These are phyloP conservation scores for Tragulus kanchil DNA, from an alignment of 2,113 vertebrate genomes.

Conservation along the genomic window DNA sequence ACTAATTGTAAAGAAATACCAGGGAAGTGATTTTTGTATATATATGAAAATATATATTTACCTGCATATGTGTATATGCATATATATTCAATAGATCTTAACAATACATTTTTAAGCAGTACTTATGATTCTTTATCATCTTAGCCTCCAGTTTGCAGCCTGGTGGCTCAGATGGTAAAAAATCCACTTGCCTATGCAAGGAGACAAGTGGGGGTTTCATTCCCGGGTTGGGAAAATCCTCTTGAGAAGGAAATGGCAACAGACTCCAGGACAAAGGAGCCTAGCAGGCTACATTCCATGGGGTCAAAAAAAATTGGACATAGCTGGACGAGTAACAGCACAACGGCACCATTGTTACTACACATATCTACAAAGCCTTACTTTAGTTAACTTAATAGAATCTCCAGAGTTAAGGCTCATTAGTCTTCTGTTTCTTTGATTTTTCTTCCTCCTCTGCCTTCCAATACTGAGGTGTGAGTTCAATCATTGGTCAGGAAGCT, in stretches of 20 bases:
- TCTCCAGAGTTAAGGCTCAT: not conserved
- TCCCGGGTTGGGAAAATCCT: not conserved
- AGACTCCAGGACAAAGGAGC: not conserved
- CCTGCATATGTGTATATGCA: not conserved
- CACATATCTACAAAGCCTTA: not conserved
- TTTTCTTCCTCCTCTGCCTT: not conserved
- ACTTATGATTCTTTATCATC: not conserved
- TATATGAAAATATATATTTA: not conserved
- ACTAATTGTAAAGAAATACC: not conserved
- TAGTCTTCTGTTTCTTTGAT: not conserved
- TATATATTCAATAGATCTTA: not conserved
- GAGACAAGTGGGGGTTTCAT: not conserved
- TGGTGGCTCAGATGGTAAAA: not conserved
- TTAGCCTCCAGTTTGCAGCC: not conserved
- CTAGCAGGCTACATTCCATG: no score
- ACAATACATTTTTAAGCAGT: not conserved
- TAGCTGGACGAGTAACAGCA: not conserved
- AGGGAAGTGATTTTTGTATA: not conserved
- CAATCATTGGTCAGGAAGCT: not conserved
- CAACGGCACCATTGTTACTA: not conserved
- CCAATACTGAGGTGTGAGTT: not conserved
- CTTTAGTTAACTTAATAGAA: not conserved
- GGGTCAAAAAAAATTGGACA: not conserved
- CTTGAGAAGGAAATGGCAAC: not conserved
- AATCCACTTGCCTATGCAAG: not conserved